Evolutionary conservation across 1,140 invertebrate genomes (phyloP).

Genomic region (Coboldia fuscipes): DNA sequence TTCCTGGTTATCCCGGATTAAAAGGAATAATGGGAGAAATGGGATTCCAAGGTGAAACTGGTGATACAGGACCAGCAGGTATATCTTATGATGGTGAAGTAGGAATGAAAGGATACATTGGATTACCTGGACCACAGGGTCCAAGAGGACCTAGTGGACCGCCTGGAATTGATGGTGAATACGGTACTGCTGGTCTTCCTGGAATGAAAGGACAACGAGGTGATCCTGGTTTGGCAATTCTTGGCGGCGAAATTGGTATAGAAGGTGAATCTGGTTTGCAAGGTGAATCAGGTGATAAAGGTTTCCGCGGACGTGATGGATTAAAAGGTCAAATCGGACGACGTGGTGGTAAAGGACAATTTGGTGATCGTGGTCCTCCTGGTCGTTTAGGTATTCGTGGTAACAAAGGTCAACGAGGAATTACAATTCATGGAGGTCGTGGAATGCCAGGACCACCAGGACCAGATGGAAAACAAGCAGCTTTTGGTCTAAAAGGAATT

Average conservation of each 20-base stretch:
- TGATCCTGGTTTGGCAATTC: slow-evolving; percentile 20
- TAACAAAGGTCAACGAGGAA: slow-evolving; percentile 27
- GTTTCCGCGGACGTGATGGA: slow-evolving; percentile 10
- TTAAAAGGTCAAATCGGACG: slow-evolving; percentile 21
- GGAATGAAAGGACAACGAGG: slow-evolving; percentile 29
- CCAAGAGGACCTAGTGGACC: slow-evolving; percentile 12
- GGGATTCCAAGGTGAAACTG: slow-evolving; percentile 20
- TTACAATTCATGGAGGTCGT: slow-evolving; percentile 25
- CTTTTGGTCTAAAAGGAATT: slow-evolving; percentile 33
- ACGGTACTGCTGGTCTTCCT: slow-evolving; percentile 18
- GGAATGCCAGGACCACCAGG: slow-evolving; percentile 31
- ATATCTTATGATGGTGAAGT: slow-evolving; percentile 11
- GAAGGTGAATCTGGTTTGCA: slow-evolving; percentile 19
- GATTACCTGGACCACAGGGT: slow-evolving; percentile 14
- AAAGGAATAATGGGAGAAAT: slow-evolving; percentile 25
- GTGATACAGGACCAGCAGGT: slow-evolving; percentile 12
- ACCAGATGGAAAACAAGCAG: slow-evolving; percentile 27
- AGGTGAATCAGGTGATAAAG: slow-evolving; percentile 24
- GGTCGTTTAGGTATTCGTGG: slow-evolving; percentile 11
- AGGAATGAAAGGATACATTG: slow-evolving; percentile 10
- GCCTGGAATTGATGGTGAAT: slow-evolving; percentile 17
- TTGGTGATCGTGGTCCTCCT: slow-evolving; percentile 20
- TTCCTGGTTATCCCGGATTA: slow-evolving; percentile 15
- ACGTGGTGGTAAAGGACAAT: slow-evolving; percentile 24
- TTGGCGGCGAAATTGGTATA: slow-evolving; percentile 20